Percentiles rank a stretch among this genome's conserved stretches.
Conservation (phyloP, 2,888 invertebrate species). For the Amphipyra berbera region DNA sequence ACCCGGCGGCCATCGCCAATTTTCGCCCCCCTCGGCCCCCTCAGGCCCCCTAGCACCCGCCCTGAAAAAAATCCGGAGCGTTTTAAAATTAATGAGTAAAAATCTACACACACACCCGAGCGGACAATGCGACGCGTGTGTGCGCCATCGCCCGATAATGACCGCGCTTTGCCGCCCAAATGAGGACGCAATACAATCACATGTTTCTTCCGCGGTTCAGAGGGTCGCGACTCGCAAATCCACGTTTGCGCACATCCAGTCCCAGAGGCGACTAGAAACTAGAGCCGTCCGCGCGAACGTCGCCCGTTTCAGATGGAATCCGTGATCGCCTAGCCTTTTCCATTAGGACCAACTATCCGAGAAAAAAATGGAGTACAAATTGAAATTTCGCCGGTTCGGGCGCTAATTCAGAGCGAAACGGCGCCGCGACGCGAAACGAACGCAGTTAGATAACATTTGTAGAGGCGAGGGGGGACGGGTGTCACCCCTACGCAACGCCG, state of each 20-base stretch:
- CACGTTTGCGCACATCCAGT: slow-evolving; percentile 15
- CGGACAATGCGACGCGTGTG: slow-evolving; percentile 80
- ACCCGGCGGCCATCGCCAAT: slow-evolving; percentile 89
- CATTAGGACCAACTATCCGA: slow-evolving; percentile 83
- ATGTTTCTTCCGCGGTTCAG: slow-evolving; percentile 52
- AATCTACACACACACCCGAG: slow-evolving; percentile 88
- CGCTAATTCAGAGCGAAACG: slow-evolving; percentile 86
- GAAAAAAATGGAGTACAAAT: slow-evolving; percentile 86
- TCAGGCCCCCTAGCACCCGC: slow-evolving; percentile 86
- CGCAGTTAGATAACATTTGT: slow-evolving; percentile 90
- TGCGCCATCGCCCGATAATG: slow-evolving; percentile 83
- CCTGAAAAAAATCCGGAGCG: slow-evolving; percentile 90
- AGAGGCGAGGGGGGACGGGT: slow-evolving; percentile 82
- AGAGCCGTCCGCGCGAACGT: slow-evolving; percentile 25
- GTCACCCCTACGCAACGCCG: slow-evolving; percentile 89
- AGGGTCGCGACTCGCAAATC: slow-evolving; percentile 22
- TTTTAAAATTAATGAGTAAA: slow-evolving; percentile 91
- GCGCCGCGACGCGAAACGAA: slow-evolving; percentile 83
- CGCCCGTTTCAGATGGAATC: slow-evolving; percentile 65
- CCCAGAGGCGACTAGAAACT: slow-evolving; percentile 33
- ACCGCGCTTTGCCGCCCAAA: slow-evolving; percentile 76
- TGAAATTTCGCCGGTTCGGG: slow-evolving; percentile 85
- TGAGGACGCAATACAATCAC: slow-evolving; percentile 61
- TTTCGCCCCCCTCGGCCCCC: slow-evolving; percentile 81
- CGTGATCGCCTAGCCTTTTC: slow-evolving; percentile 77